phyloP scores from a whole-genome alignment of 2,113 vertebrate genomes.

The Sylvietta virens region DNA sequence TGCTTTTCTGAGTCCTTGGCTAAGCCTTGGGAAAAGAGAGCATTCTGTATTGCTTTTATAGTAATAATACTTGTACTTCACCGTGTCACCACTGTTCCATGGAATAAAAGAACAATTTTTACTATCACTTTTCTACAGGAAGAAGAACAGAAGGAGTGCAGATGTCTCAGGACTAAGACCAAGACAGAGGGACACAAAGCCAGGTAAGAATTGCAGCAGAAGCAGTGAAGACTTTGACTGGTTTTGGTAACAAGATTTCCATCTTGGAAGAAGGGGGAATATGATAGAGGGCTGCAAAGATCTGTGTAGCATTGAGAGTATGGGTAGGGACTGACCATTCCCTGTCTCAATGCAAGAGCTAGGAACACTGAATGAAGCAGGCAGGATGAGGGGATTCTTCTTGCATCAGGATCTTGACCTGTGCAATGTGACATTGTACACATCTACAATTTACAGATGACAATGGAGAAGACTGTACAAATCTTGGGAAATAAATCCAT shows the following conservation, averaged over 20 bases:
- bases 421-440: background rate
- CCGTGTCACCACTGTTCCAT: background rate
- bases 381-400: background rate
- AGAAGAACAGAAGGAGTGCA: background rate
- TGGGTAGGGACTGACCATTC: background rate
- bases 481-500: background rate
- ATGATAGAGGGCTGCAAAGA: background rate
- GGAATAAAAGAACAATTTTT: background rate
- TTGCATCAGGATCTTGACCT: background rate
- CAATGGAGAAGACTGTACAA: background rate
- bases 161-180: background rate
- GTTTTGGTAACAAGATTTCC: background rate
- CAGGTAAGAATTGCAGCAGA: background rate
- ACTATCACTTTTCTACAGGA: background rate
- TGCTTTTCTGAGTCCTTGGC: conserved; percentile 28
- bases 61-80: background rate
- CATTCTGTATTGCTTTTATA: background rate
- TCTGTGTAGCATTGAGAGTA: background rate
- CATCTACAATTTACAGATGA: background rate
- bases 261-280: background rate
- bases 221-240: background rate
- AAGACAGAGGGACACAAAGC: background rate
- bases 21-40: background rate
- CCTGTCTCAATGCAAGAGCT: background rate
- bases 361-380: background rate